Percentiles rank a stretch among this genome's conserved stretches.
Conservation (phyloP, 1,140 invertebrate genomes). For the Lepeophtheirus salmonis region DNA sequence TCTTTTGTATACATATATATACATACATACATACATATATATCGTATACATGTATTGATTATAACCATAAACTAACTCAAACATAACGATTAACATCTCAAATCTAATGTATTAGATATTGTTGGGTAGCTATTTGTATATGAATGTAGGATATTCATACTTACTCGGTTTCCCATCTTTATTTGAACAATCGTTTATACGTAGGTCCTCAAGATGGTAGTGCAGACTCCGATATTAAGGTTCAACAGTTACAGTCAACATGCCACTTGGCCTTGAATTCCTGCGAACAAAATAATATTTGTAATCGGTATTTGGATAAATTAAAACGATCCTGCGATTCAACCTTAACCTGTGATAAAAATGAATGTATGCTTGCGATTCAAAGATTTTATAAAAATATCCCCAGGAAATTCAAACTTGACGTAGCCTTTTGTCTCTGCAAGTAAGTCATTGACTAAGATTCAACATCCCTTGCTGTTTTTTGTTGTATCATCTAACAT, state of each 20-base stretch:
- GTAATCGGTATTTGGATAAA: conserved; percentile 47
- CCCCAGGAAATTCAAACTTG: conserved; percentile 53
- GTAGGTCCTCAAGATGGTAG: not conserved
- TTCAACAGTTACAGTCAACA: conserved; percentile 28
- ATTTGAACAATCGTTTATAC: not conserved
- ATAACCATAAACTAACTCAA: not conserved
- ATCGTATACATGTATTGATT: no score
- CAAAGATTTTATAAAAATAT: conserved; percentile 60
- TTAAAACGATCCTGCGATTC: conserved; percentile 55
- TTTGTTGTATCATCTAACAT: conserved; percentile 3
- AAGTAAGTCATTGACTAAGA: conserved; percentile 41
- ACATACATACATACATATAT: no score
- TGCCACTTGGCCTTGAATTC: conserved; percentile 51
- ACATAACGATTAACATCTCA: not conserved
- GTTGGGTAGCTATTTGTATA: not conserved
- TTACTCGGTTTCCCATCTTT: no score
- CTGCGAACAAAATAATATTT: conserved; percentile 53
- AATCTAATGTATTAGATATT: not conserved
- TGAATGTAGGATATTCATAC: no score
- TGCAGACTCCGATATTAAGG: not conserved
- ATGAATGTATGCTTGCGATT: conserved; percentile 67
- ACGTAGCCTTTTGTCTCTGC: conserved; percentile 77
- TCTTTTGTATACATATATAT: no score
- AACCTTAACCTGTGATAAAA: conserved; percentile 42
- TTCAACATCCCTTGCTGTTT: not conserved